These are phyloP conservation scores for Hippotragus niger DNA, from an alignment of 2,113 vertebrate species.

Conservation along the genomic window DNA sequence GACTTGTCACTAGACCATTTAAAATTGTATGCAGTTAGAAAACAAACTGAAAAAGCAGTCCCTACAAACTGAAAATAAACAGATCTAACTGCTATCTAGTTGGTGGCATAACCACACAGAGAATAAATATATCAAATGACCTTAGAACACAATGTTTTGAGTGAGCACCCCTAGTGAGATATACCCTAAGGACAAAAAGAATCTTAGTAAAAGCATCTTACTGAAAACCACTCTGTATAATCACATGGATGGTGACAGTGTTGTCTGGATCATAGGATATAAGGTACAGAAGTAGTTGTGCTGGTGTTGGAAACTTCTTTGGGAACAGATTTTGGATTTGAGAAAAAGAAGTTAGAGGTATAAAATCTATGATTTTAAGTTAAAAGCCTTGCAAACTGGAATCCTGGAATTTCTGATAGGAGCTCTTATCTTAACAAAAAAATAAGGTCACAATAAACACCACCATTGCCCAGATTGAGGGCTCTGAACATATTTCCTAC, in stretches of 20 bases:
- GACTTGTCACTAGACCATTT: neutral
- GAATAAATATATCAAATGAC: neutral
- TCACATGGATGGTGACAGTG: neutral
- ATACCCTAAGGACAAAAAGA: neutral
- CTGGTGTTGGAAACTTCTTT: neutral
- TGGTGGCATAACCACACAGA: neutral
- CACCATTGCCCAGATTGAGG: neutral
- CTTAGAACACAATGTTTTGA: neutral
- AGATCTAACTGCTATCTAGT: neutral
- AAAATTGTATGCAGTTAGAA: neutral
- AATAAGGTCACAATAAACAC: neutral
- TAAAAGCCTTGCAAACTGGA: neutral
- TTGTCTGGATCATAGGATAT: neutral
- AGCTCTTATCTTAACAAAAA: constrained; percentile 6
- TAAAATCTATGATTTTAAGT: neutral
- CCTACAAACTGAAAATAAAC: neutral
- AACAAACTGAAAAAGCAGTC: neutral
- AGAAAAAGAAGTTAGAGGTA: neutral
- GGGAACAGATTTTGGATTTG: neutral
- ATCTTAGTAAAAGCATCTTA: neutral
- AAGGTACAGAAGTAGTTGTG: neutral
- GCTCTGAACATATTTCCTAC: constrained; percentile 26
- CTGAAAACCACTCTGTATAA: neutral
- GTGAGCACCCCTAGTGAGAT: neutral
- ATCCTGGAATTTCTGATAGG: constrained; percentile 15